A percentile compares a stretch with the other conserved stretches of the same genome.
These are phyloP conservation scores for Brachypalpus laphriformis DNA, from an alignment of 2,888 invertebrate genomes.

Conservation along the genomic window DNA sequence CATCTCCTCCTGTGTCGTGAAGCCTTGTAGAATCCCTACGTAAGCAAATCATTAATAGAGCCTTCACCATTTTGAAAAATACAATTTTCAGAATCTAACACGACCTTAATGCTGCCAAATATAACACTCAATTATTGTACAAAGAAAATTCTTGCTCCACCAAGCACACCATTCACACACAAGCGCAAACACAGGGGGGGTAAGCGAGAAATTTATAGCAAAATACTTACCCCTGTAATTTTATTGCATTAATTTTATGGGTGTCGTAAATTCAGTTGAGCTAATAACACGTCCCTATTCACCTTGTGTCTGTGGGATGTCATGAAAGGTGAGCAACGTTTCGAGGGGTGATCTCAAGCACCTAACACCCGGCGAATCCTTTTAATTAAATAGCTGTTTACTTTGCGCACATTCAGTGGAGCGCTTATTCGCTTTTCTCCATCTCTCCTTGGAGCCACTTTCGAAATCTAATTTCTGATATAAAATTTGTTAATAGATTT, in stretches of 20 bases:
- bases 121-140: slow-evolving; percentile 58
- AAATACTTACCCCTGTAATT: slow-evolving; percentile 59
- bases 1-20: background rate
- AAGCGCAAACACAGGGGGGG: slow-evolving; percentile 7
- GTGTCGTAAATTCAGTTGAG: slow-evolving; percentile 73
- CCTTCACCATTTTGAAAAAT: slow-evolving; percentile 45
- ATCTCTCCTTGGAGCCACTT: slow-evolving; percentile 55
- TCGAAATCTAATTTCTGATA: slow-evolving; percentile 71
- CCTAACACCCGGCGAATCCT: slow-evolving; percentile 65
- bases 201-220: slow-evolving; percentile 56
- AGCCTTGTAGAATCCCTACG: background rate
- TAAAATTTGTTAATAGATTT: slow-evolving; percentile 74
- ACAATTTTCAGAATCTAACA: slow-evolving; percentile 22
- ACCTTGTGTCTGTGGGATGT: slow-evolving; percentile 59
- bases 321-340: slow-evolving; percentile 60
- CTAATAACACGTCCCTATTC: slow-evolving; percentile 71
- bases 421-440: background rate
- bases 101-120: slow-evolving; percentile 41
- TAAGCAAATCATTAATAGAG: slow-evolving; percentile 39
- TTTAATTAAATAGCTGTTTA: slow-evolving; percentile 74
- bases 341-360: slow-evolving; percentile 44
- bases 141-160: slow-evolving; percentile 18
- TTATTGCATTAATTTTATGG: slow-evolving; percentile 73
- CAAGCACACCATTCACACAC: background rate
- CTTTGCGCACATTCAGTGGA: slow-evolving; percentile 53